These are phyloP conservation scores for Willisornis vidua DNA, from an alignment of 2,113 vertebrate species.

Conservation along the genomic window DNA sequence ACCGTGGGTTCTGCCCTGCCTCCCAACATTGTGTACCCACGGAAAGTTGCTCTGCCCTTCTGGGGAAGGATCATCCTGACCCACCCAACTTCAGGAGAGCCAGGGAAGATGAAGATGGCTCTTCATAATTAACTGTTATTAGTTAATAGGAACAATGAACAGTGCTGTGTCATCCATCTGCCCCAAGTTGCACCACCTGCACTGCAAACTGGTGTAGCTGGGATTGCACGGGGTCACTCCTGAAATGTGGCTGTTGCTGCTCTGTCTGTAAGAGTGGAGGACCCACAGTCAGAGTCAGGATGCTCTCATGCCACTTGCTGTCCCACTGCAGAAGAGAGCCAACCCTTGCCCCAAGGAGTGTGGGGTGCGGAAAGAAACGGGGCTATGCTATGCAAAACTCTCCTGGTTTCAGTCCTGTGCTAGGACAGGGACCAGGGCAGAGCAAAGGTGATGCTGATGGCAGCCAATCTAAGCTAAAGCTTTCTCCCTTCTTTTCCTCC, in stretches of 20 bases:
- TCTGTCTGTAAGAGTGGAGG: background rate
- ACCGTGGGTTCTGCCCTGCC: fast-evolving
- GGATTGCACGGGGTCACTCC: background rate
- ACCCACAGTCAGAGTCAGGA: background rate
- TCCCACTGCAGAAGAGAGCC: background rate
- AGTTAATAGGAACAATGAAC: background rate
- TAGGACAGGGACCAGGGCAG: background rate
- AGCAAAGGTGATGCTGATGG: fast-evolving
- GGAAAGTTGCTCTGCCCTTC: background rate
- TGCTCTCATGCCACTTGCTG: background rate
- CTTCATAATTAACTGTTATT: background rate
- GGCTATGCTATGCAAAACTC: background rate
- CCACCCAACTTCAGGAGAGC: background rate
- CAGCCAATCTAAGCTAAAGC: background rate
- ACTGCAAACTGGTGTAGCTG: background rate
- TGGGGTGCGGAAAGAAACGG: background rate
- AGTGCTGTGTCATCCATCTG: background rate
- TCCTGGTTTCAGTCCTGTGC: background rate
- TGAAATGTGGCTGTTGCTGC: background rate
- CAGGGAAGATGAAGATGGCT: background rate
- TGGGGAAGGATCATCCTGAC: fast-evolving
- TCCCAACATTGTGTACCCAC: background rate
- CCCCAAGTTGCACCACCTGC: background rate
- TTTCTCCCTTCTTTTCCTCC: constrained; percentile 6
- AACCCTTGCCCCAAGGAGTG: background rate